Evolutionary conservation across 2,888 invertebrate genomes (phyloP).

Genomic region (Papilio protenor): DNA sequence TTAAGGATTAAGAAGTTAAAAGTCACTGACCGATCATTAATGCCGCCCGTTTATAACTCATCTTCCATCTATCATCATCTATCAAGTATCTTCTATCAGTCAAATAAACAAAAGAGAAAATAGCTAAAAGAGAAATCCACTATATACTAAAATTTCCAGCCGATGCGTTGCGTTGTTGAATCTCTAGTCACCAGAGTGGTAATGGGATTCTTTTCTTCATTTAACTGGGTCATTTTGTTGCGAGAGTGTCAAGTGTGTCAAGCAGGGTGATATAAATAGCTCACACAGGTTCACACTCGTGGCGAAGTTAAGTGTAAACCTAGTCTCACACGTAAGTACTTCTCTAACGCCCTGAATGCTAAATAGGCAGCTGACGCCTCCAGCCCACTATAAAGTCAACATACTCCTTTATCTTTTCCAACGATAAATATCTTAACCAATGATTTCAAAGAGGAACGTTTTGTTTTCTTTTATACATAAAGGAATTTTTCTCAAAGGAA

Average conservation of each 20-base stretch:
- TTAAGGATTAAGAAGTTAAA: neutral
- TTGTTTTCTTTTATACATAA: constrained; percentile 23
- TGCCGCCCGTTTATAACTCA: neutral
- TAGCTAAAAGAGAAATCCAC: neutral
- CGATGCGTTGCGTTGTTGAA: neutral
- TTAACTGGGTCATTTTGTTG: constrained; percentile 38
- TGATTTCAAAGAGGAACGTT: constrained; percentile 21
- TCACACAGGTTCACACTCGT: constrained; percentile 27
- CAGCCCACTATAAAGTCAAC: constrained; percentile 14
- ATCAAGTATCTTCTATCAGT: too few relatives aligned
- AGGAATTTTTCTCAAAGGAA: constrained; percentile 31
- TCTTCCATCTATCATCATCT: too few relatives aligned
- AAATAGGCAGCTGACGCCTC: constrained; percentile 14
- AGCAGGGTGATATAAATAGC: constrained; percentile 37
- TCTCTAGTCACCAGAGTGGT: neutral
- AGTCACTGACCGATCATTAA: neutral
- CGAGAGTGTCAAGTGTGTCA: constrained; percentile 34
- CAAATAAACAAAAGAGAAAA: neutral
- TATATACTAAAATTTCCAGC: neutral
- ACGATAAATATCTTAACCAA: constrained; percentile 3
- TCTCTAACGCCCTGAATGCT: constrained; percentile 30
- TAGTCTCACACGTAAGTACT: constrained; percentile 26
- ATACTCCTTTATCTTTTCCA: constrained; percentile 11
- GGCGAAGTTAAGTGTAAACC: constrained; percentile 28
- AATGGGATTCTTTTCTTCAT: constrained; percentile 38